Evolutionary conservation across 2,797 vertebrate species (phyloP).

Genomic region (Halcyon chelicuti): DNA sequence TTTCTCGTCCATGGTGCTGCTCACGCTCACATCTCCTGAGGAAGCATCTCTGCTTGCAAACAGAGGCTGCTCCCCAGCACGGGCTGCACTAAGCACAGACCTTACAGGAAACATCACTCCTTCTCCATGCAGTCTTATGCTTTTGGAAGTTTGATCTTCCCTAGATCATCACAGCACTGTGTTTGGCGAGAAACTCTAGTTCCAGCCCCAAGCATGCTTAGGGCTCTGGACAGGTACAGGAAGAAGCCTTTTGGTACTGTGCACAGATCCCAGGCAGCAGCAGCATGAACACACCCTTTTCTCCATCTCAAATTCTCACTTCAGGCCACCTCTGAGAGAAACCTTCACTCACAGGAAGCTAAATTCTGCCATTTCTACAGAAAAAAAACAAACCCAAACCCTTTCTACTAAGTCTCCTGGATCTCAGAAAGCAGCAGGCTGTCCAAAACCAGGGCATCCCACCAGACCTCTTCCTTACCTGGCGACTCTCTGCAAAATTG

Average conservation of each 20-base stretch:
- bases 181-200: not conserved
- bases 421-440: not conserved
- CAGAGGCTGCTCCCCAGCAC: not conserved
- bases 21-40: not conserved
- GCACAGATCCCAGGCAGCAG: not conserved
- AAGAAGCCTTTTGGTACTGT: not conserved
- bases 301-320: not conserved
- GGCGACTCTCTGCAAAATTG: conserved; percentile 92
- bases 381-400: not conserved
- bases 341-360: not conserved
- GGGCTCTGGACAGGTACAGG: not conserved
- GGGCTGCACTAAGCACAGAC: not conserved
- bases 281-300: not conserved
- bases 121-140: not conserved
- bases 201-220: not conserved
- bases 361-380: not conserved
- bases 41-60: not conserved
- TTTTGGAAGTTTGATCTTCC: not conserved
- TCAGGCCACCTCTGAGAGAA: not conserved
- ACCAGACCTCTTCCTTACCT: conserved; percentile 77
- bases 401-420: not conserved
- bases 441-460: not conserved
- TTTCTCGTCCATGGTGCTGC: rapidly evolving
- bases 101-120: not conserved
- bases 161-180: not conserved